Percentiles rank a stretch among this genome's conserved stretches.
These are phyloP conservation scores for Eupithecia exiguata DNA, from an alignment of 2,888 invertebrate genomes.

Conservation along the genomic window DNA sequence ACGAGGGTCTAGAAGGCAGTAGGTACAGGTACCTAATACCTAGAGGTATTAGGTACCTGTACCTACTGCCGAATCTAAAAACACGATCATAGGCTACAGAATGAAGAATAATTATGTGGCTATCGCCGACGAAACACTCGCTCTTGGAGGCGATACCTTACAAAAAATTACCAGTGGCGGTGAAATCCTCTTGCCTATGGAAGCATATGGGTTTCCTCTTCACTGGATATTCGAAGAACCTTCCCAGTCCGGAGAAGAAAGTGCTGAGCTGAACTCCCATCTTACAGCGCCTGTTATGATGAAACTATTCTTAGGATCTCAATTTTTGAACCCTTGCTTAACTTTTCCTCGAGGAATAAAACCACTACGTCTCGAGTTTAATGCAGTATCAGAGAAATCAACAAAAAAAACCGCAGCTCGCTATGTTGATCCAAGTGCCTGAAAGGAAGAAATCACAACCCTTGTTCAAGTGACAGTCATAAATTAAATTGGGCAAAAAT, in stretches of 20 bases:
- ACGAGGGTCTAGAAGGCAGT: too few relatives aligned
- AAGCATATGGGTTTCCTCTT: conserved; percentile 85
- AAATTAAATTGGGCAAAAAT: neutral
- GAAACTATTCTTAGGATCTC: neutral
- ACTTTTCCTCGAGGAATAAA: too few relatives aligned
- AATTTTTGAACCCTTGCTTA: neutral
- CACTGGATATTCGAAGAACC: conserved; percentile 83
- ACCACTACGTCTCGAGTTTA: too few relatives aligned
- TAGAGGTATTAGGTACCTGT: too few relatives aligned
- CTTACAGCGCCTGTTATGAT: neutral
- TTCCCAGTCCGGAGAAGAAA: conserved; percentile 72
- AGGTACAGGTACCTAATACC: too few relatives aligned
- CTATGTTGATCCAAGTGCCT: neutral
- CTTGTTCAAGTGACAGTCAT: neutral
- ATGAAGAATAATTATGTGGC: too few relatives aligned
- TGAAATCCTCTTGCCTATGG: conserved; percentile 83
- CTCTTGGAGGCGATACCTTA: neutral
- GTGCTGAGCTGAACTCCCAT: conserved; percentile 79
- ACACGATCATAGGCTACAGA: too few relatives aligned
- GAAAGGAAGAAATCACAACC: too few relatives aligned
- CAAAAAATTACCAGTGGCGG: conserved; percentile 75
- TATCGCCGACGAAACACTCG: neutral
- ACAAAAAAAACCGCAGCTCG: neutral
- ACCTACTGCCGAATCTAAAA: too few relatives aligned
- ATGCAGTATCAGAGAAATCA: neutral